Percentiles rank a stretch among this genome's conserved stretches.
phyloP scores from a whole-genome alignment of 2,888 invertebrate species.

The Galeopsomyia nigrocyanea region DNA sequence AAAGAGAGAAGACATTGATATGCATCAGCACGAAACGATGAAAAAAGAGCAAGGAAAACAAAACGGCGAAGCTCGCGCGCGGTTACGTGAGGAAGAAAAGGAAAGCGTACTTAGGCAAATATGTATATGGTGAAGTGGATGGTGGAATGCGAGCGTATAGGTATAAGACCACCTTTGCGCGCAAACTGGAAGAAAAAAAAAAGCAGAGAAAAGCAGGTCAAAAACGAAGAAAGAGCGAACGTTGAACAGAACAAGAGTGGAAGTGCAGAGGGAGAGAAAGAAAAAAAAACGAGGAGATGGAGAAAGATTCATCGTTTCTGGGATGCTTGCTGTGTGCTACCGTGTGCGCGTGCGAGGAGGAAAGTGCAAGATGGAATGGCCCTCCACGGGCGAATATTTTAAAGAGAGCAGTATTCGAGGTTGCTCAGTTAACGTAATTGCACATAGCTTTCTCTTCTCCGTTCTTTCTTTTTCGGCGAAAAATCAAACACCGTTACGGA shows the following conservation, averaged over 20 bases:
- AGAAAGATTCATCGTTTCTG: constrained; percentile 34
- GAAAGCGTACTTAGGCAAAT: constrained; percentile 37
- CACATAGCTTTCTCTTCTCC: background rate
- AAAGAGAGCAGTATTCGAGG: constrained; percentile 24
- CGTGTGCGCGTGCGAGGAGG: background rate
- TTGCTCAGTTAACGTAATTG: constrained; percentile 12
- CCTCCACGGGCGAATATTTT: constrained; percentile 26
- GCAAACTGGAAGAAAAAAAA: constrained; percentile 20
- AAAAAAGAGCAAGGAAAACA: constrained; percentile 16
- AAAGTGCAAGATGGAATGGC: constrained; percentile 33
- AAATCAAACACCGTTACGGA: no score
- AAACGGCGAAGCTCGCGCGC: constrained; percentile 4
- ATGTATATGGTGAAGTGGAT: constrained; percentile 26
- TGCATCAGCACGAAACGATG: constrained; percentile 37
- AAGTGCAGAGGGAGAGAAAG: constrained; percentile 20
- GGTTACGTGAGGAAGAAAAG: constrained; percentile 25
- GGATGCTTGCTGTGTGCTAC: constrained; percentile 18
- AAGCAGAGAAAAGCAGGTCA: background rate
- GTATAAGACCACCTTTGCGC: background rate
- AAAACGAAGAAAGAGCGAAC: constrained; percentile 9
- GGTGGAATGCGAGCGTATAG: constrained; percentile 6
- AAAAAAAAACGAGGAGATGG: background rate
- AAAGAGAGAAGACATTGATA: constrained; percentile 35
- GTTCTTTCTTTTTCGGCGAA: no score
- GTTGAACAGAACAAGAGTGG: constrained; percentile 19